These are phyloP conservation scores for Cephus pulcher DNA, from an alignment of 2,888 invertebrate genomes.

Conservation along the genomic window DNA sequence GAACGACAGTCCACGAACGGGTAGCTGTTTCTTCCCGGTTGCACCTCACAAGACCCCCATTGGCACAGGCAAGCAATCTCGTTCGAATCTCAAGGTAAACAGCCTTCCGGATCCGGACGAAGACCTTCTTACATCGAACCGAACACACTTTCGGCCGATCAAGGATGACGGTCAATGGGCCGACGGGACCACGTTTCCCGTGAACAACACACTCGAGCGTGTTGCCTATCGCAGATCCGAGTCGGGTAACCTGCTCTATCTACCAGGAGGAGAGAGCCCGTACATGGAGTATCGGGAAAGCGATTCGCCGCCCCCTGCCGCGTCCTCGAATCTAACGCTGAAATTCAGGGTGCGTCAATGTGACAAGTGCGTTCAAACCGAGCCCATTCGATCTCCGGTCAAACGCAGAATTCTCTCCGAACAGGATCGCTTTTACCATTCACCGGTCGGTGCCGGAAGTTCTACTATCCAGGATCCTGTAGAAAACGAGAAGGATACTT, in stretches of 20 bases:
- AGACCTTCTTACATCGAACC: conserved; percentile 80
- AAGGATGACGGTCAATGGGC: conserved; percentile 72
- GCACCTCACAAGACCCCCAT: conserved; percentile 63
- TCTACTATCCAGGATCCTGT: conserved; percentile 35
- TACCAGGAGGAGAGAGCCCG: conserved; percentile 62
- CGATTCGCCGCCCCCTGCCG: conserved; percentile 29
- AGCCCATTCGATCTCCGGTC: conserved; percentile 59
- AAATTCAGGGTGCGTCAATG: conserved; percentile 77
- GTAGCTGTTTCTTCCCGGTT: conserved; percentile 74
- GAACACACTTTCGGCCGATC: conserved; percentile 88
- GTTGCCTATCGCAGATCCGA: conserved; percentile 77
- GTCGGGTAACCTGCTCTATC: conserved; percentile 59
- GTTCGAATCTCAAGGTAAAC: conserved; percentile 45
- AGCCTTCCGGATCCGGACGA: conserved; percentile 68
- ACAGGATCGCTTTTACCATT: conserved; percentile 56
- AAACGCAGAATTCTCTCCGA: conserved; percentile 61
- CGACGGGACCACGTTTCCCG: conserved; percentile 81
- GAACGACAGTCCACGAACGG: conserved; percentile 72
- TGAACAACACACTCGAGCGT: conserved; percentile 72
- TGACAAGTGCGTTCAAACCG: conserved; percentile 67
- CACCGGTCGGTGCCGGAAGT: conserved; percentile 41
- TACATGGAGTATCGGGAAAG: conserved; percentile 68
- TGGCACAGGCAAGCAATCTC: conserved; percentile 51
- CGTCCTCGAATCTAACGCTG: conserved; percentile 59
- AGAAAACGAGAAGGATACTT: conserved; percentile 50